Evolutionary conservation across 2,888 invertebrate genomes (phyloP).

Genomic region (Torymus aiolomorphi): DNA sequence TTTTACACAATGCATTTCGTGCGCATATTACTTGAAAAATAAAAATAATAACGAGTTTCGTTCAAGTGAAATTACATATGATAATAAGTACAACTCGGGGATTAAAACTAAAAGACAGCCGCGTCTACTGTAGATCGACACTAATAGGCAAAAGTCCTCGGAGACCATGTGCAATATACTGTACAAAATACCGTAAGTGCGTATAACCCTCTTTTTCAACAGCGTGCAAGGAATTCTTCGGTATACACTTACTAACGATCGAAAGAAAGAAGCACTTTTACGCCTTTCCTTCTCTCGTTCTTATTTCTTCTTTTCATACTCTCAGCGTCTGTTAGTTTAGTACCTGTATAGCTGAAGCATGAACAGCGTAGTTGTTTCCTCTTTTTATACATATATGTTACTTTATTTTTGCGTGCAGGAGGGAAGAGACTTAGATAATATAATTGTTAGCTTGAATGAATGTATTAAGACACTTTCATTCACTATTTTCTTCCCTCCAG

Average conservation of each 20-base stretch:
- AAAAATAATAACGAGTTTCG: not conserved
- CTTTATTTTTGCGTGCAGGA: not conserved
- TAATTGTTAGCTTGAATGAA: slow-evolving; percentile 5
- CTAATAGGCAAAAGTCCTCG: slow-evolving; percentile 60
- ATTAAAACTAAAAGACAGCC: not conserved
- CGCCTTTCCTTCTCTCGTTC: not conserved
- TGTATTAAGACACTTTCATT: too few relatives aligned
- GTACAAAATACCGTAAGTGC: slow-evolving; percentile 74
- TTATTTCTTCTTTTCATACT: slow-evolving; percentile 5
- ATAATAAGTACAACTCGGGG: not conserved
- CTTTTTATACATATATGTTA: slow-evolving; percentile 10
- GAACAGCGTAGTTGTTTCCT: not conserved
- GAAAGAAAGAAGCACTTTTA: slow-evolving; percentile 17
- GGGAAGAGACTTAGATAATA: not conserved
- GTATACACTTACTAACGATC: slow-evolving; percentile 6
- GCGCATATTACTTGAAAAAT: not conserved
- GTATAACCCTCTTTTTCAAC: slow-evolving; percentile 57
- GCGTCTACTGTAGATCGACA: slow-evolving; percentile 33
- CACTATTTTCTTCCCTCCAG: too few relatives aligned
- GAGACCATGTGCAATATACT: slow-evolving; percentile 74
- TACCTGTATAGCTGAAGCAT: slow-evolving; percentile 44
- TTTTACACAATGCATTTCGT: not conserved
- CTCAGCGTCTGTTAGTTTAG: not conserved
- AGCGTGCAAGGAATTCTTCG: slow-evolving; percentile 20
- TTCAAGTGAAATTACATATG: not conserved